Base-by-base conservation (phyloP, 2,888 invertebrate genomes). In the Drosophila antonietae region DNA sequence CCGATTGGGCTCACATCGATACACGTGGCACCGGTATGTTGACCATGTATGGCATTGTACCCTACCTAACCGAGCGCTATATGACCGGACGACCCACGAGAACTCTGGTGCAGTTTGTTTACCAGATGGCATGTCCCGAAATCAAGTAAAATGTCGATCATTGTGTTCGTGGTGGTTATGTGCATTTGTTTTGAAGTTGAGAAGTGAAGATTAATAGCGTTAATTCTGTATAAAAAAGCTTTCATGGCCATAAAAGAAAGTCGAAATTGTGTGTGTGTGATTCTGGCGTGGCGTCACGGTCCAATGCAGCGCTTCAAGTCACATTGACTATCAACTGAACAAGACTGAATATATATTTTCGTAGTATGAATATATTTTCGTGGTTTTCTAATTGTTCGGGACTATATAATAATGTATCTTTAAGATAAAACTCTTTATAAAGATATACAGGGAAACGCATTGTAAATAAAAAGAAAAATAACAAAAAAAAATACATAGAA, bases 1-100 rank as follows among this genome's bases (percentile, higher is more conserved):
- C 94, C 39, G 94, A 95, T 74, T 96, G 96, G 96, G 90, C 95
- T 79, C 96, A 96, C 93, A 88, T 96, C 84, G 96, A 96, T 92
- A 96, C 95, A 65, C 94, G 96, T 47, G 96, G 96, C 67, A 96
- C 96, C 46, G 95, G 95, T 43, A 94, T 95, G 94, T 76, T 93
- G n/a, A 93, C 94, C 58, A 93, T 92, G 80, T 93, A 91, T 74
- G 94, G 94, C 60, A 93, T 95, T 70, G 93, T 95, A 55, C 94
- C 95, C 9, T 96, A 96, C 92, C 92, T 96, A 55, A 89, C 92
- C 56, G 92, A 93, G 82, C 94, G 94, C 64, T 93, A 93, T 75
- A 94, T 95, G 94, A 93, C 94, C 33, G 95, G 95, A 46, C 93
- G 95, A 0, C 95, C 95, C 18, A 93, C 95, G 8, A 92, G 95